Conservation (phyloP, 1,140 invertebrate species). For the Eriosoma lanigerum region DNA sequence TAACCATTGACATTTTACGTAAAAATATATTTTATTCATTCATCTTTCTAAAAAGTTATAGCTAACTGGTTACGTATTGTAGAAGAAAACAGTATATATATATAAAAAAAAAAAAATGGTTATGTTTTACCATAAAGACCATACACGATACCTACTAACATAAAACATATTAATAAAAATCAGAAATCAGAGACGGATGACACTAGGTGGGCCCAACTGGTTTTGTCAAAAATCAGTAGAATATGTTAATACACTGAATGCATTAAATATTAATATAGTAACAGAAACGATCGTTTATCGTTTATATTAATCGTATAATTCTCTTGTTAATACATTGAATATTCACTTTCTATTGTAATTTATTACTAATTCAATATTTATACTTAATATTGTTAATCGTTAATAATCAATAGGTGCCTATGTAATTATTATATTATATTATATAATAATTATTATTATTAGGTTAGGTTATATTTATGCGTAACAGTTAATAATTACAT, state of each 20-base stretch:
- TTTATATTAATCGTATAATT: neutral
- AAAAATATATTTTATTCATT: constrained; percentile 12
- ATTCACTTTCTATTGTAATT: constrained; percentile 27
- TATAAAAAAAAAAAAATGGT: too few species aligned
- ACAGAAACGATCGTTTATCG: neutral
- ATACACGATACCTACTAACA: too few species aligned
- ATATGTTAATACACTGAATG: neutral
- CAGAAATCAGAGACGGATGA: neutral
- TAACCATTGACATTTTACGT: neutral
- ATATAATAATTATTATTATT: too few species aligned
- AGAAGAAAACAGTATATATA: neutral
- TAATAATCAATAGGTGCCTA: too few species aligned
- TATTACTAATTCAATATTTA: too few species aligned
- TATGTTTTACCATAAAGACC: too few species aligned
- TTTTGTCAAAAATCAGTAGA: neutral
- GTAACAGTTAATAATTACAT: too few species aligned
- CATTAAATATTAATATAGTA: neutral
- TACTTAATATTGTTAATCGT: too few species aligned
- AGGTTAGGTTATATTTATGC: too few species aligned
- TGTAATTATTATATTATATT: too few species aligned
- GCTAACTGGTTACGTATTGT: neutral
- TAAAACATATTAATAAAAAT: neutral
- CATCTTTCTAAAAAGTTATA: neutral
- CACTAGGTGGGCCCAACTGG: neutral
- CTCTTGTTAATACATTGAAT: neutral